Evolutionary conservation across 2,797 vertebrate genomes (phyloP).

Genomic region (Phrynocephalus forsythii): DNA sequence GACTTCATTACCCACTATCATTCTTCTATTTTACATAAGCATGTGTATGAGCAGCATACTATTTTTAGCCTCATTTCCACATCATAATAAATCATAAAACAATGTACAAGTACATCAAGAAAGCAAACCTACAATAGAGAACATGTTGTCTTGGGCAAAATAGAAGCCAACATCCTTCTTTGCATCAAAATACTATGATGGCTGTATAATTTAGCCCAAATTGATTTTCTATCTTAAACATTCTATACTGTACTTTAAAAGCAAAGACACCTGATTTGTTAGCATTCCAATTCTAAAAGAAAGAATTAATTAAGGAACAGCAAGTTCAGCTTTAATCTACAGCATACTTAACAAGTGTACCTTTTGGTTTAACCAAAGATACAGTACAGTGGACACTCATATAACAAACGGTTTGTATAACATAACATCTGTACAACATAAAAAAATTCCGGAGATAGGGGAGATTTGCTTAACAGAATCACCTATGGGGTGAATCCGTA

Average conservation of each 20-base stretch:
- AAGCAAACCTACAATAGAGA: not conserved
- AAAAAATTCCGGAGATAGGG: no score
- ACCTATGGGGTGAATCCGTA: no score
- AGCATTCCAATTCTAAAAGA: not conserved
- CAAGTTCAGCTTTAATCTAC: not conserved
- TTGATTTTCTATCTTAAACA: not conserved
- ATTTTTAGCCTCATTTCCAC: not conserved
- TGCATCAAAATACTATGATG: not conserved
- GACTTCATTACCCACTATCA: not conserved
- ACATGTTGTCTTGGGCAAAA: not conserved
- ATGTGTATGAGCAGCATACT: not conserved
- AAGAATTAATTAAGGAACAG: not conserved
- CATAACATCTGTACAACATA: no score
- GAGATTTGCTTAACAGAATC: no score
- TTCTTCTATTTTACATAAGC: not conserved
- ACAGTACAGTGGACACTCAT: no score
- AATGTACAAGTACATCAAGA: not conserved
- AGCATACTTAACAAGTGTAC: not conserved
- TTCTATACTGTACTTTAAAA: not conserved
- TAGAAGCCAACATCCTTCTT: not conserved
- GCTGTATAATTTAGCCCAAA: not conserved
- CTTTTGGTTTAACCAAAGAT: not conserved
- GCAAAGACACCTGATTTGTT: not conserved
- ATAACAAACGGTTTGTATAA: no score
- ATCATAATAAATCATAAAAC: not conserved